Percentiles rank a stretch among this genome's conserved stretches.
phyloP scores from a whole-genome alignment of 2,888 invertebrate species.

The Drosophila affinis region DNA sequence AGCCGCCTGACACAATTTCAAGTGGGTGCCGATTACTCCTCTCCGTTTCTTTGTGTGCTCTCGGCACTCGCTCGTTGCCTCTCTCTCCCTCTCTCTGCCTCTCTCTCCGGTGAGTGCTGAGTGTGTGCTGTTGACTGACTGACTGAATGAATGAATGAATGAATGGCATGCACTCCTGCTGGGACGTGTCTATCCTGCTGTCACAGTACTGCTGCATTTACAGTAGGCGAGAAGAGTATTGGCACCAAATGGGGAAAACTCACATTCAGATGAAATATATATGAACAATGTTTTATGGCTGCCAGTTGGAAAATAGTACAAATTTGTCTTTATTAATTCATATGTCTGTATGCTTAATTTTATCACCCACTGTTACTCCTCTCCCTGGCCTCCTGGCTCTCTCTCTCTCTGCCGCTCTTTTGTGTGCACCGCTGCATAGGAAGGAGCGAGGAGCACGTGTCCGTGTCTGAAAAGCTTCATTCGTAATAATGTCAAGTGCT shows the following conservation, averaged over 20 bases:
- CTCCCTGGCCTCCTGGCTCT: background rate
- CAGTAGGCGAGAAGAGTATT: background rate
- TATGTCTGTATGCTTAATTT: background rate
- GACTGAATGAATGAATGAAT: conserved; percentile 21
- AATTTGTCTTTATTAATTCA: too few species aligned
- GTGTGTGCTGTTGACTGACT: conserved; percentile 29
- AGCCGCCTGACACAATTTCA: conserved; percentile 60
- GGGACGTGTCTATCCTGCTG: background rate
- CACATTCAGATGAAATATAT: too few species aligned
- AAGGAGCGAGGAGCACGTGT: background rate
- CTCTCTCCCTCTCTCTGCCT: conserved; percentile 1
- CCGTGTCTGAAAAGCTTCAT: conserved; percentile 23
- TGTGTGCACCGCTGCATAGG: conserved; percentile 34
- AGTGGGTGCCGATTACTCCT: conserved; percentile 42
- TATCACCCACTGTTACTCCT: background rate
- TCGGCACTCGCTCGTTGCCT: too few species aligned
- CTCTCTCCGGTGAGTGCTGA: background rate
- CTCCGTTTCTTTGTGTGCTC: background rate
- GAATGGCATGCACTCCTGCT: background rate
- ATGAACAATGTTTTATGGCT: background rate
- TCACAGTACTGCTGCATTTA: background rate
- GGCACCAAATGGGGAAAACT: background rate
- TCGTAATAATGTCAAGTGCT: conserved; percentile 71
- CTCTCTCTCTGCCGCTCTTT: conserved; percentile 6
- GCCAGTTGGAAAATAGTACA: background rate